Conservation (phyloP, 2,113 vertebrate species). For the Marmota monax region DNA sequence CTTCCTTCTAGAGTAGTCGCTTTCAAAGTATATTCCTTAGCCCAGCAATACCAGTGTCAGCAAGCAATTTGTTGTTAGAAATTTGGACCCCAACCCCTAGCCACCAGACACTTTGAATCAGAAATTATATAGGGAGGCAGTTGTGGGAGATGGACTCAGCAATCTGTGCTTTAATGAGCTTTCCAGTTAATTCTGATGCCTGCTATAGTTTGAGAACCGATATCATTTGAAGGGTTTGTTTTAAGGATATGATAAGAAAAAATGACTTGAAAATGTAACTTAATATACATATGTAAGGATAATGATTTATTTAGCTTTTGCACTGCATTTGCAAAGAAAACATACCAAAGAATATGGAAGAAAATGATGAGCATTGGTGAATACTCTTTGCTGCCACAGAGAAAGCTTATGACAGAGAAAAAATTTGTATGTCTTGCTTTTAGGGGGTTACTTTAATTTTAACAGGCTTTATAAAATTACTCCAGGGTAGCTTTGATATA, state of each 20-base stretch:
- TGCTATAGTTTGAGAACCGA: background rate
- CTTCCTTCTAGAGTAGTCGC: background rate
- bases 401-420: conserved; percentile 32
- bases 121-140: background rate
- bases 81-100: too few relatives aligned
- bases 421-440: background rate
- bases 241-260: background rate
- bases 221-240: background rate
- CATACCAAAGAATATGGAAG: background rate
- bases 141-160: background rate
- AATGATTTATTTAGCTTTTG: background rate
- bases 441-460: conserved; percentile 73
- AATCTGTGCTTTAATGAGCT: background rate
- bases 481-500: conserved; percentile 64
- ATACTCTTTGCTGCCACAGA: background rate
- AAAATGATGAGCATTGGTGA: background rate
- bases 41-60: background rate
- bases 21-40: background rate
- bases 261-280: background rate
- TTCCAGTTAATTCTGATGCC: background rate
- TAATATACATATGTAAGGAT: background rate
- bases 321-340: background rate
- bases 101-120: background rate
- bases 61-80: background rate
- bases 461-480: conserved; percentile 73